These are phyloP conservation scores for Polietes domitor DNA, from an alignment of 2,888 invertebrate species.

Conservation along the genomic window DNA sequence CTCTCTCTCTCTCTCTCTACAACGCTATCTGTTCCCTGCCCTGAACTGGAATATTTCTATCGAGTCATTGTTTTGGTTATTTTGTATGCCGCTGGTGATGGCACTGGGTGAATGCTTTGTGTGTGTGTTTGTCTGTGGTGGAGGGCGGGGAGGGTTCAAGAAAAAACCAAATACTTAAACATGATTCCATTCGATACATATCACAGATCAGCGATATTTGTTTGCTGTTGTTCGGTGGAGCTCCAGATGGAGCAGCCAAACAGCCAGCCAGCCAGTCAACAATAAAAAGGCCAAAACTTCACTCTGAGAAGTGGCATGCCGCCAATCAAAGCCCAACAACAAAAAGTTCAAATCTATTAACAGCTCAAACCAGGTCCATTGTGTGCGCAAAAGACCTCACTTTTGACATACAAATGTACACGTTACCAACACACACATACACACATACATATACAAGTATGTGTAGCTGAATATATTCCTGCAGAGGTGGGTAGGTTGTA, in stretches of 20 bases:
- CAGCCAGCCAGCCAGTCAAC: not conserved
- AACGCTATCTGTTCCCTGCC: not conserved
- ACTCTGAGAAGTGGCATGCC: conserved; percentile 33
- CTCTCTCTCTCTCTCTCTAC: not conserved
- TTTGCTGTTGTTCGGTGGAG: not conserved
- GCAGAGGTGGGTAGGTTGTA: no score
- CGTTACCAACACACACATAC: not conserved
- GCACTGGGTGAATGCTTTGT: no score
- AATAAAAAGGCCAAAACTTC: conserved; percentile 3
- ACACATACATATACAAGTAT: not conserved
- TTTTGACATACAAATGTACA: not conserved
- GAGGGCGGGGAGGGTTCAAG: not conserved
- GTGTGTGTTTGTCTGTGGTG: no score
- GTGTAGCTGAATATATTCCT: no score
- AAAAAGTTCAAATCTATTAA: conserved; percentile 47
- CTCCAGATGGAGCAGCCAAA: not conserved
- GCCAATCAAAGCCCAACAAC: conserved; percentile 30
- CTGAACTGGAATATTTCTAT: not conserved
- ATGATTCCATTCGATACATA: conserved; percentile 27
- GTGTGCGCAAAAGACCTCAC: conserved; percentile 1
- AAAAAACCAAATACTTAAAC: conserved; percentile 1
- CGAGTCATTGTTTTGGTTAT: not conserved
- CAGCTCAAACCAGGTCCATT: conserved; percentile 12
- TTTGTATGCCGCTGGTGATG: not conserved
- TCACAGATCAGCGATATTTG: conserved; percentile 18